Base-by-base conservation (phyloP, 2,888 invertebrate species). In the Myopa tessellatipennis region DNA sequence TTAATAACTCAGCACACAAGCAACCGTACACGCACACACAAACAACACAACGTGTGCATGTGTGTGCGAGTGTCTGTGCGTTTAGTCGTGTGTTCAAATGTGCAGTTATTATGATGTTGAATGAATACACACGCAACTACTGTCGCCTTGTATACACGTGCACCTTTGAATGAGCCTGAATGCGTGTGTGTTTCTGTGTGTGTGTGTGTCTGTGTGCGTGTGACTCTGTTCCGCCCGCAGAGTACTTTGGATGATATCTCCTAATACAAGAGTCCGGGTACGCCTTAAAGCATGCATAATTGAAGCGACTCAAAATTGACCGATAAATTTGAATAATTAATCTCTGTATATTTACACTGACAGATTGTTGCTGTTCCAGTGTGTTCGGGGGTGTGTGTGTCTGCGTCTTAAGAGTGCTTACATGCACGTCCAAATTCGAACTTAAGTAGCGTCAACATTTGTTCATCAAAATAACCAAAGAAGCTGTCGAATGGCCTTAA, bases 301-400 rank as follows among this genome's bases (percentile, higher is more conserved):
- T 79, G 79, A 79, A 77, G 77, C 77, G 79, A 83, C 79, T 80
- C 79, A 26, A 63, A 63, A 78, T 77, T 67, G 74, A 80, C 68
- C 67, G 45, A 67, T 74, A 60, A 68, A 84, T 82, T 81, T 80
- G 82, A 84, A 86, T 86, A 85, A 86, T 84, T 85, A 85, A 86
- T 26, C 26, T 26, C 26, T 26, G 26, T 26, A 26, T 26, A 26
- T 26, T 26, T 26, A 26, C 26, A 26, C 26, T 26, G 26, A 26
- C 26, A 26, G 26, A 26, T 26, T 26, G 26, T 26, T 1, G 26
- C 26, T 26, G 26, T 26, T 26, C 26, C 26, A 26, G 26, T 26
- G 26, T 26, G 26, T 26, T 26, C 26, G 2, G 26, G 26, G 1
- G 26, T 26, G 26, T 26, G 26, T 26, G 26, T 26, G 26, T 26